These are phyloP conservation scores for Melanocharis versteri DNA, from an alignment of 2,113 vertebrate species.

Conservation along the genomic window DNA sequence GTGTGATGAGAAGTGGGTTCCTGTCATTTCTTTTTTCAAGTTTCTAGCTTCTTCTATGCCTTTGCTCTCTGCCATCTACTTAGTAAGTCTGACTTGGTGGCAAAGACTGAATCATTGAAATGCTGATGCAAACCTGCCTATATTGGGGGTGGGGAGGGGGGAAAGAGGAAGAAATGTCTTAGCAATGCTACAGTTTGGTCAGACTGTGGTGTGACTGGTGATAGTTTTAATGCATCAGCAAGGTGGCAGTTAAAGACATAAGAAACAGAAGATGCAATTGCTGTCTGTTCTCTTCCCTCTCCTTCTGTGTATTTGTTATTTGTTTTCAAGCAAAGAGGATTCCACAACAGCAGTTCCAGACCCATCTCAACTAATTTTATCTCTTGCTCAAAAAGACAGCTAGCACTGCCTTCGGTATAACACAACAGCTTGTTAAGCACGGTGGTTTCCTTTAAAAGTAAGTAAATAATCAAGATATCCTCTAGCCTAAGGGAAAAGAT, in stretches of 20 bases:
- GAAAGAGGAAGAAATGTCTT: not conserved
- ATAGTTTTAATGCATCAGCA: not conserved
- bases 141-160: too few species aligned
- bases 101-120: not conserved
- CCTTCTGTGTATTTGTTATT: constrained; percentile 59
- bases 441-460: constrained; percentile 52
- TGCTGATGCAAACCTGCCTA: not conserved
- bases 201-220: not conserved
- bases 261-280: not conserved
- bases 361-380: constrained; percentile 56
- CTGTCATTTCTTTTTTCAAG: not conserved
- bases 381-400: constrained; percentile 32
- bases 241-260: not conserved
- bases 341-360: constrained; percentile 38
- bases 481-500: constrained; percentile 27
- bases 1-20: not conserved
- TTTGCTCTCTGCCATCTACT: not conserved
- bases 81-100: not conserved
- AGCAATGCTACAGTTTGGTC: not conserved
- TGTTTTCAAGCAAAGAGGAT: constrained; percentile 55
- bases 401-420: constrained; percentile 54
- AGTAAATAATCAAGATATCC: constrained; percentile 43
- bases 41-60: not conserved
- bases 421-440: constrained; percentile 66
- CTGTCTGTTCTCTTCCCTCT: not conserved